These are phyloP conservation scores for Siniperca undulata DNA, from an alignment of 2,797 vertebrate genomes.

Conservation along the genomic window DNA sequence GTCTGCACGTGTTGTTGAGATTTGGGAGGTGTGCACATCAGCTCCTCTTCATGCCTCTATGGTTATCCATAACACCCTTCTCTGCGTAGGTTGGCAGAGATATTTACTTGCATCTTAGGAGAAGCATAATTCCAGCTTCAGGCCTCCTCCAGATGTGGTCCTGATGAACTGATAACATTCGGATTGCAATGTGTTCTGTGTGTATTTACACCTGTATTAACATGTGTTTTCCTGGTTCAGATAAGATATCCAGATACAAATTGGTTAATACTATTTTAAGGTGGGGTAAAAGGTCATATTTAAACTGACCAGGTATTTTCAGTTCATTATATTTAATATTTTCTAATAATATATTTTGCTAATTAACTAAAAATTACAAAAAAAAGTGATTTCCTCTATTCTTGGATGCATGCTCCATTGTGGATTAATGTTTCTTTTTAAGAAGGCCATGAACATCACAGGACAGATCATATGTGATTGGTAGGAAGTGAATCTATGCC, in stretches of 20 bases:
- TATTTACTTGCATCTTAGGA: not conserved
- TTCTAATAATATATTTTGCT: not conserved
- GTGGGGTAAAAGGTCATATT: too few relatives aligned
- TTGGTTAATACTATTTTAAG: too few relatives aligned
- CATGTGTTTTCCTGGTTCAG: not conserved
- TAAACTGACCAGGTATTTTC: not conserved
- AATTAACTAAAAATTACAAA: not conserved
- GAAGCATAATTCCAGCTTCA: not conserved
- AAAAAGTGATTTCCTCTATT: not conserved
- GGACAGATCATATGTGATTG: conserved; percentile 52
- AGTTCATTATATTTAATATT: not conserved
- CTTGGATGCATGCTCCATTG: not conserved
- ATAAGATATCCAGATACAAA: too few relatives aligned
- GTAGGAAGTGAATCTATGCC: conserved; percentile 45
- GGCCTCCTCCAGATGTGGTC: not conserved
- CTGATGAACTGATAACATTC: not conserved
- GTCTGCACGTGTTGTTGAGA: too few relatives aligned
- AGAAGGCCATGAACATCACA: conserved; percentile 54
- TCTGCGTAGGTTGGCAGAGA: too few relatives aligned
- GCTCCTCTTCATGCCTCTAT: too few relatives aligned
- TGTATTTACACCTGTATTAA: not conserved
- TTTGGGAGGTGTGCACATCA: too few relatives aligned
- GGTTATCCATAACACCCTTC: too few relatives aligned
- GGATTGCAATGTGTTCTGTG: not conserved
- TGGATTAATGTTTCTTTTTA: conserved; percentile 46